Evolutionary conservation across 2,797 vertebrate species (phyloP), one percentile per base, ranked within the genome.

Genomic region (Sebastes aleutianus): DNA sequence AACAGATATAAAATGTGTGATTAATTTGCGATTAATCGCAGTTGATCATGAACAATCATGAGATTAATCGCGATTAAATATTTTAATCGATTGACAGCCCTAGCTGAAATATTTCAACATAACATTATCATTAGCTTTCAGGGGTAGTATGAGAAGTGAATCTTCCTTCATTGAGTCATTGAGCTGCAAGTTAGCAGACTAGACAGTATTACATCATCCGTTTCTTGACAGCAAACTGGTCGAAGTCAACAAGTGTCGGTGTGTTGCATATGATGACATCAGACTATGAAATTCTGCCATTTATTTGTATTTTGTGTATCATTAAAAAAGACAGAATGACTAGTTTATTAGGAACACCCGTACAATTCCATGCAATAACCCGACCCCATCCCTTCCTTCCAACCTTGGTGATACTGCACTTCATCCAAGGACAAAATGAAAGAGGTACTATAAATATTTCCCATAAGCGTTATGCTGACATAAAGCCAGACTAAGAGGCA

Each of bases 371-470:
- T 69, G 8, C 26, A 78, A 61, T 59, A 56, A 56, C 12, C 47
- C 32, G 36, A 20, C 59, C 72, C 47, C 29, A 36, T n/a, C 20
- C 31, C 22, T 11, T 86, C 18, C 39, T 62, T 32, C 10, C 8
- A 65, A 6, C 27, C 34, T 27, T 34, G 6, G 16, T 74, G 22
- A 68, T 22, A 32, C 3, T 5, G 34, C 14, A 50, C 29, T 66
- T 68, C 34, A 85, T 80, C 72, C 70, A 68, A 78, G 77, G 74
- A 68, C 79, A 80, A 78, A 86, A 83, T 78, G 56, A 83, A 54
- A 70, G 53, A 56, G 57, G 8, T 26, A 84, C 85, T 85, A 79
- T 85, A 87, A 84, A 87, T 88, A 85, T 72, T 89, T 77, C 79
- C 82, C 62, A 82, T 59, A 22, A 83, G 76, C 77, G n/a, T 82